phyloP scores from a whole-genome alignment of 2,797 vertebrate genomes.

The Salmo trutta region DNA sequence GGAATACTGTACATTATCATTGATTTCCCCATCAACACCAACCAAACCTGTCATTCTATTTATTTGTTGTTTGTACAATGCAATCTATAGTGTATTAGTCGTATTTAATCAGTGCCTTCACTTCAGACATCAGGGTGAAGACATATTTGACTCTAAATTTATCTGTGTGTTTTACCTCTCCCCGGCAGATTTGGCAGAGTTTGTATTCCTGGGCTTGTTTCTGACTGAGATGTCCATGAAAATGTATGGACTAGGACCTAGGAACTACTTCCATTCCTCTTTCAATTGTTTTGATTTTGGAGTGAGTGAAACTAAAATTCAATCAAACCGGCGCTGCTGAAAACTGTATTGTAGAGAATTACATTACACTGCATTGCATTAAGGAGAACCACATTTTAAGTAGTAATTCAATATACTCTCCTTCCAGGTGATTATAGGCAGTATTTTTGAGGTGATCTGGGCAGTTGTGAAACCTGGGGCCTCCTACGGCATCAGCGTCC shows the following conservation, averaged over 20 bases:
- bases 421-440: constrained; percentile 92
- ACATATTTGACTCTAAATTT: constrained; percentile 1
- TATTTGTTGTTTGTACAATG: constrained; percentile 27
- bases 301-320: constrained; percentile 74
- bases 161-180: constrained; percentile 35
- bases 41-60: constrained; percentile 17
- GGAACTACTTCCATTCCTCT: constrained; percentile 95
- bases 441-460: constrained; percentile 97
- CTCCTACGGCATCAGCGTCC: constrained; percentile 94
- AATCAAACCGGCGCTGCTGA: not conserved
- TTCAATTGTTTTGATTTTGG: constrained; percentile 99
- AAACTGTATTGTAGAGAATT: not conserved
- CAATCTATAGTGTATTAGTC: constrained; percentile 5
- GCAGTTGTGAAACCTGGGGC: constrained; percentile 92
- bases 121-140: not conserved
- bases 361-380: not conserved
- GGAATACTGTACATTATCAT: not conserved
- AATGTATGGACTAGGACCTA: constrained; percentile 94
- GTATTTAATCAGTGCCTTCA: constrained; percentile 14
- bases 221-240: constrained; percentile 97
- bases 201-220: constrained; percentile 96
- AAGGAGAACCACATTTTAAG: not conserved
- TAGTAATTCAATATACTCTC: constrained; percentile 12
- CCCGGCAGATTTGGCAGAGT: constrained; percentile 90
- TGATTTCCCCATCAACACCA: not conserved